These are phyloP conservation scores for Tipula helvola DNA, from an alignment of 2,888 invertebrate genomes.

Conservation along the genomic window DNA sequence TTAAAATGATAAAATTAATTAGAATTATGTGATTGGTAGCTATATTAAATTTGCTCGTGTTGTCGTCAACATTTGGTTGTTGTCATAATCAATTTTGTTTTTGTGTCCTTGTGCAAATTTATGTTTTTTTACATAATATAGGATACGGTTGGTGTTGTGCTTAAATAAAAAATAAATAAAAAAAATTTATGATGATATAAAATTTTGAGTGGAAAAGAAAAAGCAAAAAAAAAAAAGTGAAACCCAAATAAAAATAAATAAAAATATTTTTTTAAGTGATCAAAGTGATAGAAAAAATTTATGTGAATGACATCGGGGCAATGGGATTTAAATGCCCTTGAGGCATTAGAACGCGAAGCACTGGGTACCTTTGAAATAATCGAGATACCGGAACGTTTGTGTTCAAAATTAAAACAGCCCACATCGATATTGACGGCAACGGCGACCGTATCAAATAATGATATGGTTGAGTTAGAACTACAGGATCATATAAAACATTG, in stretches of 20 bases:
- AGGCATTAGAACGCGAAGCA: slow-evolving; percentile 36
- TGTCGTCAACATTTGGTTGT: neutral
- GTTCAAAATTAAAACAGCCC: slow-evolving; percentile 23
- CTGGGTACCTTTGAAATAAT: slow-evolving; percentile 31
- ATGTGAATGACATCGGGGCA: slow-evolving; percentile 34
- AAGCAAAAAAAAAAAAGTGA: neutral
- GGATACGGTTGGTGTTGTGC: neutral
- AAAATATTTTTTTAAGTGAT: neutral
- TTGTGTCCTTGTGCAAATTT: neutral
- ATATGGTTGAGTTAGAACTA: slow-evolving; percentile 60
- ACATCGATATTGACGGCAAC: slow-evolving; percentile 33
- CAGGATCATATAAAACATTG: slow-evolving; percentile 80
- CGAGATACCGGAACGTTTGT: slow-evolving; percentile 25
- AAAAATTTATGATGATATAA: neutral
- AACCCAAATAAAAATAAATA: neutral
- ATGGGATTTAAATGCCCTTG: slow-evolving; percentile 35
- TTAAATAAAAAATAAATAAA: neutral
- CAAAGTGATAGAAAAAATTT: neutral
- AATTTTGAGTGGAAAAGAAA: neutral
- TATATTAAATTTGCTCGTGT: neutral
- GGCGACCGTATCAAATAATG: slow-evolving; percentile 18
- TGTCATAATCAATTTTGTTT: neutral
- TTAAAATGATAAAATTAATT: neutral
- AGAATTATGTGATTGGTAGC: neutral
- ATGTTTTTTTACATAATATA: neutral